Evolutionary conservation across 2,888 invertebrate species (phyloP).

Genomic region (Stenolophus ochropezus): DNA sequence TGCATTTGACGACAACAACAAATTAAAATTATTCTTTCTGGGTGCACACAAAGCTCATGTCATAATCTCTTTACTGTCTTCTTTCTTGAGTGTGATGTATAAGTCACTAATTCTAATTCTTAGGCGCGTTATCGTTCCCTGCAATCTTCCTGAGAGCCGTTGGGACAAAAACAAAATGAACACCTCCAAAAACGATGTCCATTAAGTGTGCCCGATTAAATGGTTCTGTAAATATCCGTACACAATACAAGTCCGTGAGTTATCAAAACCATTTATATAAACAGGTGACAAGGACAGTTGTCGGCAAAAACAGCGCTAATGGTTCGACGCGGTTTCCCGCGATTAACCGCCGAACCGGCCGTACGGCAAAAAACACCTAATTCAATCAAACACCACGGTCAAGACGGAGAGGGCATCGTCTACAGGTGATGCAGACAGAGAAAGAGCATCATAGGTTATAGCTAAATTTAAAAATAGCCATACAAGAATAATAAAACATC

Average conservation of each 20-base stretch:
- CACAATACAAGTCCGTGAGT: neutral
- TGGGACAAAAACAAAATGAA: neutral
- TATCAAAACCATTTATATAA: slow-evolving; percentile 30
- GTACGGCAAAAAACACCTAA: slow-evolving; percentile 30
- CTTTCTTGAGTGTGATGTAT: no score
- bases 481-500: no score
- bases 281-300: slow-evolving; percentile 43
- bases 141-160: neutral
- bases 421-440: neutral
- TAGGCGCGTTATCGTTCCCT: neutral
- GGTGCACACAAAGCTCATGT: no score
- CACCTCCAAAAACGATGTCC: neutral
- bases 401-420: neutral
- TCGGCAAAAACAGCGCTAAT: slow-evolving; percentile 34
- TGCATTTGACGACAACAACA: no score
- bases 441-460: no score
- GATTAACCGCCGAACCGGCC: slow-evolving; percentile 30
- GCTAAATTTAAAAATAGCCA: no score
- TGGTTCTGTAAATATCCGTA: neutral
- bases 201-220: neutral
- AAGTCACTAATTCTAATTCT: no score
- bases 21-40: no score
- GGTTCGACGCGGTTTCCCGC: slow-evolving; percentile 30
- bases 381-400: slow-evolving; percentile 11
- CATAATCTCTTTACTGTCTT: no score